phyloP scores from a whole-genome alignment of 2,888 invertebrate genomes.

The Cylloceria caligata region DNA sequence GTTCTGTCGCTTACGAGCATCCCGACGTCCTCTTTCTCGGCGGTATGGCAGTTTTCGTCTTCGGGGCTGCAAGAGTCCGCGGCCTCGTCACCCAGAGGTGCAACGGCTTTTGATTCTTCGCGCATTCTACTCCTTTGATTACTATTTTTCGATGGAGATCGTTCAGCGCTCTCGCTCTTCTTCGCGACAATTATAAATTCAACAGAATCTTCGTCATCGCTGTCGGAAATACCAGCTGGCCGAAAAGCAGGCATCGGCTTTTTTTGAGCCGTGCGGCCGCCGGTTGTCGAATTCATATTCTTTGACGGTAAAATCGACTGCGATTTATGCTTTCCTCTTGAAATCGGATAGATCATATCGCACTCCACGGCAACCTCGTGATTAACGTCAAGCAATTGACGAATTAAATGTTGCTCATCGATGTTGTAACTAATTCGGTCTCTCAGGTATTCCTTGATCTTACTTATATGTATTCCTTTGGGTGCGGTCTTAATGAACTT shows the following conservation, averaged over 20 bases:
- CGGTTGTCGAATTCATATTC: background rate
- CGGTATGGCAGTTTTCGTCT: background rate
- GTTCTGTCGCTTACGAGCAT: slow-evolving; percentile 72
- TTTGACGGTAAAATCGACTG: background rate
- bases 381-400: slow-evolving; percentile 68
- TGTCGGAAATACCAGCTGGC: background rate
- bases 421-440: slow-evolving; percentile 33
- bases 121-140: background rate
- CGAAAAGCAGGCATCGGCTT: background rate
- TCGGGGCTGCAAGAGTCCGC: background rate
- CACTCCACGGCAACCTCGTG: slow-evolving; percentile 61
- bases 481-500: slow-evolving; percentile 57
- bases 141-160: background rate
- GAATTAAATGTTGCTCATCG: slow-evolving; percentile 61
- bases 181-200: background rate
- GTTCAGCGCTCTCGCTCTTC: background rate
- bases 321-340: too few species aligned
- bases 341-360: slow-evolving; percentile 56
- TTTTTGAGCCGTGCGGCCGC: background rate
- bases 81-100: background rate
- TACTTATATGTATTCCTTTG: slow-evolving; percentile 65
- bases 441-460: slow-evolving; percentile 24
- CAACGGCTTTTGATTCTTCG: background rate
- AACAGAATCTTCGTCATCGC: slow-evolving; percentile 16
- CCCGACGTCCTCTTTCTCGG: slow-evolving; percentile 18